These are phyloP conservation scores for Oryzias dopingdopingensis DNA, from an alignment of 2,797 vertebrate genomes.

Conservation along the genomic window DNA sequence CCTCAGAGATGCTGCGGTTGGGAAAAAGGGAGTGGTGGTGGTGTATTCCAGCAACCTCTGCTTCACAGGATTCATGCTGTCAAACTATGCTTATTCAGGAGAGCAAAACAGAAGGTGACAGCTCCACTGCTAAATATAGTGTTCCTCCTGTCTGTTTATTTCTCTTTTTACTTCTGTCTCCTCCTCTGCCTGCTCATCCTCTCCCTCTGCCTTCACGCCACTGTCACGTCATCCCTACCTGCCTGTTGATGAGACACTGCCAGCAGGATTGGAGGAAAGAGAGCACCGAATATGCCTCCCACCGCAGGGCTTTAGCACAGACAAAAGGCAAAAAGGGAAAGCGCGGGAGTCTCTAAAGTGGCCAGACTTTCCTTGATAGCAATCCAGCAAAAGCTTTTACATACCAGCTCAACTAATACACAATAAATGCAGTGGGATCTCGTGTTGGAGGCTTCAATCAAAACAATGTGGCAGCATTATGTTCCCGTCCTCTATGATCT, in stretches of 20 bases:
- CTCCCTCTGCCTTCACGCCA: constrained; percentile 52
- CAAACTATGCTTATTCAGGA: constrained; percentile 73
- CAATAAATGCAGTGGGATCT: constrained; percentile 2
- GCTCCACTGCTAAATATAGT: constrained; percentile 81
- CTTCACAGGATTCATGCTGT: constrained; percentile 72
- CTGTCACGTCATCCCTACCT: constrained; percentile 54
- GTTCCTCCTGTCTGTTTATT: constrained; percentile 63
- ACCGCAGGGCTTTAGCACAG: constrained; percentile 43
- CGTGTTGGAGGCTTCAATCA: constrained; percentile 9
- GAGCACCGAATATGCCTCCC: constrained; percentile 39
- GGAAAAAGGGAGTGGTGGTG: constrained; percentile 15
- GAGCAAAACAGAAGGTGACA: constrained; percentile 79
- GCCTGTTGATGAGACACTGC: constrained; percentile 62
- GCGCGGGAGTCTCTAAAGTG: constrained; percentile 28
- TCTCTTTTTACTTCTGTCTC: constrained; percentile 57
- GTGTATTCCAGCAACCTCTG: constrained; percentile 76
- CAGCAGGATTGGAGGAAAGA: constrained; percentile 38
- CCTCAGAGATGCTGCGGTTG: constrained; percentile 42
- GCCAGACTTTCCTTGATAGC: constrained; percentile 36
- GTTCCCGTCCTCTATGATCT: constrained; percentile 19
- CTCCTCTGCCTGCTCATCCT: constrained; percentile 45
- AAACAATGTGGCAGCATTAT: constrained; percentile 19
- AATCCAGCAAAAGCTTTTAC: constrained; percentile 24
- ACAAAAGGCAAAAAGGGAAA: constrained; percentile 17
- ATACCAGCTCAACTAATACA: constrained; percentile 5